Conservation (phyloP, 92 coral and sea anemone species). For the Pocillopora meandrina region DNA sequence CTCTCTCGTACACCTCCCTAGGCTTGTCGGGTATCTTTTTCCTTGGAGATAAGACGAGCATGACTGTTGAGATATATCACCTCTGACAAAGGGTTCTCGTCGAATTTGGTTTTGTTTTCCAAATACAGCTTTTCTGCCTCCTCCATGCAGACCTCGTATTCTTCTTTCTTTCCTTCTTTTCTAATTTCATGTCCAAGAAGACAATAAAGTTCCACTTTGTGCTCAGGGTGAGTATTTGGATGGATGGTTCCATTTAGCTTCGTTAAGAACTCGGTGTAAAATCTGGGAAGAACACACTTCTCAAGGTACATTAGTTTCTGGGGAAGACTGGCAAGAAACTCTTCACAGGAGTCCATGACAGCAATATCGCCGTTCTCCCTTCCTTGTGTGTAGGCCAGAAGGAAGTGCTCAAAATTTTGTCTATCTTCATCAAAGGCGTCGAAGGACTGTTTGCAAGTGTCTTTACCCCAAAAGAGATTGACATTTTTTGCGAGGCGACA, state of each 20-base stretch:
- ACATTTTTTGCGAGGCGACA: constrained; percentile 15
- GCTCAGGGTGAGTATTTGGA: background rate
- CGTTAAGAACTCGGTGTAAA: background rate
- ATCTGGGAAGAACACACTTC: constrained; percentile 28
- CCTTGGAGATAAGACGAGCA: background rate
- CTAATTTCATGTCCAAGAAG: background rate
- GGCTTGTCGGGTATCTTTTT: background rate
- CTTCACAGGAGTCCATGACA: background rate
- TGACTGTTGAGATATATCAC: constrained; percentile 17
- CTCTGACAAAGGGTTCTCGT: background rate
- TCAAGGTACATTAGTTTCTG: constrained; percentile 25
- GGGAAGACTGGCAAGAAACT: background rate
- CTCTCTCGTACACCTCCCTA: background rate
- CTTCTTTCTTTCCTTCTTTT: background rate
- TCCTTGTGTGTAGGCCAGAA: constrained; percentile 4
- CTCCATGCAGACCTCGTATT: background rate
- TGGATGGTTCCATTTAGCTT: background rate
- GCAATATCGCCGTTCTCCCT: background rate
- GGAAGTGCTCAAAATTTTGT: constrained; percentile 36
- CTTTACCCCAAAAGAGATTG: constrained; percentile 25
- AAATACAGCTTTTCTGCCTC: background rate
- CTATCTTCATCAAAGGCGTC: constrained; percentile 34
- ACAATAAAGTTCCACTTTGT: constrained; percentile 24
- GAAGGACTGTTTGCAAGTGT: constrained; percentile 29
- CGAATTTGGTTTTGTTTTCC: background rate